A percentile compares a stretch with the other conserved stretches of the same genome.
Conservation (phyloP, 2,113 vertebrate species). For the Cyanoderma ruficeps region DNA sequence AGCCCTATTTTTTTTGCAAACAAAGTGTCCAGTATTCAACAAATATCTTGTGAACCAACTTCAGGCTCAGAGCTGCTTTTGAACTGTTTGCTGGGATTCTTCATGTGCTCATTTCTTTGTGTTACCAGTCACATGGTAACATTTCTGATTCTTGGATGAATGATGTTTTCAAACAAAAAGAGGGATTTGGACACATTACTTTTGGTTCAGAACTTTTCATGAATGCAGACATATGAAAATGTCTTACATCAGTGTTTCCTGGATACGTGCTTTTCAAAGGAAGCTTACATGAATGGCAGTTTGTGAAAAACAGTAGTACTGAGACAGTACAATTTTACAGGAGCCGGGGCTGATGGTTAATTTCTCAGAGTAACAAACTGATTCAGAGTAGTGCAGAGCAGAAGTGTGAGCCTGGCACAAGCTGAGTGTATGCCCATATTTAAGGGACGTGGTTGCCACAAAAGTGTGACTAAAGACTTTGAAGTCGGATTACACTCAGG, state of each 20-base stretch:
- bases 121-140: background rate
- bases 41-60: background rate
- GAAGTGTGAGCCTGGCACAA: background rate
- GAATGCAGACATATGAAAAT: conserved; percentile 21
- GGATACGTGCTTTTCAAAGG: background rate
- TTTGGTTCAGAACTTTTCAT: conserved; percentile 26
- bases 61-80: conserved; percentile 1
- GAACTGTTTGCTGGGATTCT: conserved; percentile 11
- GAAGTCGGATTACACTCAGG: background rate
- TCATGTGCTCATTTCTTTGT: conserved; percentile 17
- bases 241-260: conserved; percentile 3
- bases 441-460: background rate
- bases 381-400: background rate
- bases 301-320: background rate
- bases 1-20: background rate
- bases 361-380: background rate
- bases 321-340: background rate
- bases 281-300: background rate
- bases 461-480: background rate
- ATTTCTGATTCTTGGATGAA: conserved; percentile 45
- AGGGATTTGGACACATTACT: conserved; percentile 2
- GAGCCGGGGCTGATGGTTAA: background rate
- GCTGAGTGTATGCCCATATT: background rate
- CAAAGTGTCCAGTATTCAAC: conserved; percentile 10
- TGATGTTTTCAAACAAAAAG: conserved; percentile 44